A percentile compares a stretch with the other conserved stretches of the same genome.
These are phyloP conservation scores for Microchirus variegatus DNA, from an alignment of 2,797 vertebrate species.

Conservation along the genomic window DNA sequence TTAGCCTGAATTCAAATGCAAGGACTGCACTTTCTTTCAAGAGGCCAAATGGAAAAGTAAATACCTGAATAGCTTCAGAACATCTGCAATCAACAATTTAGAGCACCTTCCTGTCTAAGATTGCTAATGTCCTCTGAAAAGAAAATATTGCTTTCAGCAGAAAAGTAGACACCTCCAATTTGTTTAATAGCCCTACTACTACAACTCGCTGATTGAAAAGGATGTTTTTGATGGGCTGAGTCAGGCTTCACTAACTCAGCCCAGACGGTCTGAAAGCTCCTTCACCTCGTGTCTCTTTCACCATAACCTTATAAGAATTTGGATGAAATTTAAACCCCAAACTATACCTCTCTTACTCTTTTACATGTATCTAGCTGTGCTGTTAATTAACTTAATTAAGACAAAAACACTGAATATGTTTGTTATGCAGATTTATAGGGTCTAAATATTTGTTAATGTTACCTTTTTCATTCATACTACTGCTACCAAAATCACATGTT, in stretches of 20 bases:
- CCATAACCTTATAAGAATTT: no score
- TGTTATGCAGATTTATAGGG: not conserved
- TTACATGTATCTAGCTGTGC: no score
- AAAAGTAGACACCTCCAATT: slow-evolving; percentile 43
- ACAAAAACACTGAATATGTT: not conserved
- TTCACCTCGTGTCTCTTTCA: no score
- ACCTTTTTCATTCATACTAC: no score
- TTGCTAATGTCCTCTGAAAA: slow-evolving; percentile 33
- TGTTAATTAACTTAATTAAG: no score
- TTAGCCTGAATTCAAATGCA: slow-evolving; percentile 60
- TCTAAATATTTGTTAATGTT: no score
- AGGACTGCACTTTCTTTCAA: slow-evolving; percentile 54
- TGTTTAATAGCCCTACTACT: slow-evolving; percentile 40
- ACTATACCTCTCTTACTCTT: no score
- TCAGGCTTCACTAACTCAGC: slow-evolving; percentile 28
- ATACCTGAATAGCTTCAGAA: slow-evolving; percentile 53
- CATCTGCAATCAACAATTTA: slow-evolving; percentile 9
- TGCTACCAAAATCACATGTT: no score
- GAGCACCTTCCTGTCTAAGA: slow-evolving; percentile 30
- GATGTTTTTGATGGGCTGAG: slow-evolving; percentile 34
- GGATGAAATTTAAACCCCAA: no score
- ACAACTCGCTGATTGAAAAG: slow-evolving; percentile 38
- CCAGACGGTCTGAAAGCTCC: no score
- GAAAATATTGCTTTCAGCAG: slow-evolving; percentile 42
- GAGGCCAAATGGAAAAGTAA: slow-evolving; percentile 56